Evolutionary conservation across 2,113 vertebrate genomes (phyloP).

Genomic region (Solea solea): DNA sequence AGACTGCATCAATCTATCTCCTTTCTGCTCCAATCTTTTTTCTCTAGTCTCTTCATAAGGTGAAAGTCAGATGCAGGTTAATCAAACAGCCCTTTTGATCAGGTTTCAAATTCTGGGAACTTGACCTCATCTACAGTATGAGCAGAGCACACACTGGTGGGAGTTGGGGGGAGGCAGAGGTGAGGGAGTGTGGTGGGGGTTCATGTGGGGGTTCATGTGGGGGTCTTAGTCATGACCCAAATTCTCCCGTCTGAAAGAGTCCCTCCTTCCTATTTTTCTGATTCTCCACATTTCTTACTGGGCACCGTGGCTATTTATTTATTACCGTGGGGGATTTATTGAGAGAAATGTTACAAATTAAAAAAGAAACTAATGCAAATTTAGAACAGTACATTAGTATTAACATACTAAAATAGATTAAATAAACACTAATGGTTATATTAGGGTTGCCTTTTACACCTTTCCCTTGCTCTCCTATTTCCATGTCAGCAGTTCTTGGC

Average conservation of each 20-base stretch:
- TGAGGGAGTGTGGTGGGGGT: slow-evolving; percentile 45
- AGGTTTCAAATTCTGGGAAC: slow-evolving; percentile 37
- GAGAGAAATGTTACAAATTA: slow-evolving; percentile 1
- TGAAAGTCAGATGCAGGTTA: not conserved
- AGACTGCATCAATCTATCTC: slow-evolving; percentile 12
- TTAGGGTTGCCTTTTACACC: not conserved
- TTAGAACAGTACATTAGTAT: not conserved
- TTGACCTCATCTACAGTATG: slow-evolving; percentile 55
- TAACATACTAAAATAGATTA: not conserved
- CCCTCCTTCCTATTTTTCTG: slow-evolving; percentile 23
- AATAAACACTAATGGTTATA: not conserved
- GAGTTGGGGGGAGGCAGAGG: slow-evolving; percentile 44
- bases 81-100: slow-evolving; percentile 33
- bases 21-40: not conserved
- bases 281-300: not conserved
- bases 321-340: too few relatives aligned
- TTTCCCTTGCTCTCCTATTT: not conserved
- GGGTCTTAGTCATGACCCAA: slow-evolving; percentile 78
- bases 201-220: slow-evolving; percentile 55
- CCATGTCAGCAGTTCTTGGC: slow-evolving; percentile 1
- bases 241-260: slow-evolving; percentile 62
- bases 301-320: too few relatives aligned
- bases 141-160: slow-evolving; percentile 20
- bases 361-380: not conserved
- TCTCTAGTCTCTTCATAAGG: not conserved